Percentiles rank a stretch among this genome's conserved stretches.
phyloP scores from a whole-genome alignment of 2,888 invertebrate species.

The Caenorhabditis sinica region DNA sequence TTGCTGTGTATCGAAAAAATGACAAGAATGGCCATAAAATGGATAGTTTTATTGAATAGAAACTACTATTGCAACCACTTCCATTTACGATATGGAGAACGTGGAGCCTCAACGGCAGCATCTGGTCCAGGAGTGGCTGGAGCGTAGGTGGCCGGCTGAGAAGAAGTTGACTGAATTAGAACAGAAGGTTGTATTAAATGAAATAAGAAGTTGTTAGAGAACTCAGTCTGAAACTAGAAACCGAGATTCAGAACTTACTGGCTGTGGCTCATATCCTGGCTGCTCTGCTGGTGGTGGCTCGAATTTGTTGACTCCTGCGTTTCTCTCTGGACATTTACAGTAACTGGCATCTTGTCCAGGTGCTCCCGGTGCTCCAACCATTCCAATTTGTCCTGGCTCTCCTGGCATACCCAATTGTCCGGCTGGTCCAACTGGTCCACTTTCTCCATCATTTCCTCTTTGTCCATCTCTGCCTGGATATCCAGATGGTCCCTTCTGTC shows the following conservation, averaged over 20 bases:
- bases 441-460: conserved; percentile 73
- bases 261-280: conserved; percentile 72
- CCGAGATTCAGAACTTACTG: conserved; percentile 47
- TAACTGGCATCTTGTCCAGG: conserved; percentile 73
- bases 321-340: conserved; percentile 77
- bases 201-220: conserved; percentile 1
- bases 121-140: conserved; percentile 62
- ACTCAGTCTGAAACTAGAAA: background rate
- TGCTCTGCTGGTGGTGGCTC: conserved; percentile 64
- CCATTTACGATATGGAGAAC: conserved; percentile 76
- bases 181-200: conserved; percentile 8
- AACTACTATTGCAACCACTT: conserved; percentile 71
- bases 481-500: conserved; percentile 78
- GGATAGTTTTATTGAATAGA: conserved; percentile 24
- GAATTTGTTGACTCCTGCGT: conserved; percentile 72
- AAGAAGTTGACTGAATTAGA: conserved; percentile 45
- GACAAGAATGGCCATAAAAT: conserved; percentile 43
- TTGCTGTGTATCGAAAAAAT: conserved; percentile 7
- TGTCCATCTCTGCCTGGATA: conserved; percentile 77
- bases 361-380: conserved; percentile 74
- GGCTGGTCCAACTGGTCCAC: conserved; percentile 76
- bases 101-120: conserved; percentile 70
- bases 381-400: conserved; percentile 75
- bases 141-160: conserved; percentile 64
- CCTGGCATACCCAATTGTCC: conserved; percentile 78